Evolutionary conservation across 2,888 invertebrate species (phyloP).

Genomic region (Watsonalla binaria): DNA sequence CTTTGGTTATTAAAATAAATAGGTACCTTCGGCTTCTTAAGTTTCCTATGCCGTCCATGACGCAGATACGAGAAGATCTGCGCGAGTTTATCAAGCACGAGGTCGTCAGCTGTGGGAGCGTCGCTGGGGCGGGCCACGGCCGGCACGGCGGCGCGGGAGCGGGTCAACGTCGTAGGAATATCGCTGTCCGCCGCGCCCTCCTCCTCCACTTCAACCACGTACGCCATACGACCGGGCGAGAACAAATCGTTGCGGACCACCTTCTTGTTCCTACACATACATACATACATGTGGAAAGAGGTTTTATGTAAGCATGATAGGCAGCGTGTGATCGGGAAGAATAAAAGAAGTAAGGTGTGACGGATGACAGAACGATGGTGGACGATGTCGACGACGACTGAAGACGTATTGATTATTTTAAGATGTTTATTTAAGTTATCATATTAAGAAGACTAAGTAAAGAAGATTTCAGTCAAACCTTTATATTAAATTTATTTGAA

Average conservation of each 20-base stretch:
- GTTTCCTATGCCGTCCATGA: conserved; percentile 87
- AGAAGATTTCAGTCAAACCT: too few species aligned
- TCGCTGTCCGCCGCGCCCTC: conserved; percentile 85
- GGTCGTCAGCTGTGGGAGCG: conserved; percentile 82
- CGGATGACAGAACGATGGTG: too few species aligned
- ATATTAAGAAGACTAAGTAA: too few species aligned
- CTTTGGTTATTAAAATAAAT: too few species aligned
- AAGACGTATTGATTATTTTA: too few species aligned
- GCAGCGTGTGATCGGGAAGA: too few species aligned
- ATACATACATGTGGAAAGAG: too few species aligned
- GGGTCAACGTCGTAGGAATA: conserved; percentile 96
- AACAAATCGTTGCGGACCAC: conserved; percentile 94
- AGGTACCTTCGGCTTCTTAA: conserved; percentile 83
- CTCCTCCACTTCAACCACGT: conserved; percentile 96
- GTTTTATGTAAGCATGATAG: too few species aligned
- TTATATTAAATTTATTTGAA: too few species aligned
- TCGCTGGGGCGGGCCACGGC: conserved; percentile 79
- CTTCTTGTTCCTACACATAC: conserved; percentile 80
- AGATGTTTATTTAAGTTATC: too few species aligned
- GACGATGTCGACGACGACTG: too few species aligned
- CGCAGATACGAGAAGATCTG: conserved; percentile 97
- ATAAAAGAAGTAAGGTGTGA: too few species aligned
- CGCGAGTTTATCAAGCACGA: conserved; percentile 96
- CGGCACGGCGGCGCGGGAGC: conserved; percentile 95
- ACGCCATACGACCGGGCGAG: conserved; percentile 98